Conservation (phyloP, 2,888 invertebrate genomes). For the Aethes cnicana region DNA sequence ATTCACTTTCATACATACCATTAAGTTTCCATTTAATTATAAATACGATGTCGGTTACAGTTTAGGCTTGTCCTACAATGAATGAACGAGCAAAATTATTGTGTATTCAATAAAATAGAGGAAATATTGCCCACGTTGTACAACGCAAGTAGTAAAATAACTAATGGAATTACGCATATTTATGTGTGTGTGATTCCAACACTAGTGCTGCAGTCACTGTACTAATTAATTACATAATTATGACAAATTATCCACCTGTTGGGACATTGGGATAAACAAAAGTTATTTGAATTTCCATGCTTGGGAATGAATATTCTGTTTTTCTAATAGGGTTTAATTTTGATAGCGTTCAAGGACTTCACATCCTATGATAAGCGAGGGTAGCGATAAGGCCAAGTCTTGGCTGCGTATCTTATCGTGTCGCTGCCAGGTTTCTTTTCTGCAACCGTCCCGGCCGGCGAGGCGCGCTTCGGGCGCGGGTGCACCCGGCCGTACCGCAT, state of each 20-base stretch:
- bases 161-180: no score
- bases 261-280: no score
- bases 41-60: no score
- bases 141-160: no score
- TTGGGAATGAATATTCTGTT: not conserved
- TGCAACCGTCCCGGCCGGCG: constrained; percentile 49
- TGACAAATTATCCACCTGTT: no score
- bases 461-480: constrained; percentile 46
- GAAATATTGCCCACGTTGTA: no score
- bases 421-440: constrained; percentile 61
- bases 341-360: not conserved
- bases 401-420: constrained; percentile 63
- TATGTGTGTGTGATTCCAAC: no score
- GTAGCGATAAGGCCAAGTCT: constrained; percentile 47
- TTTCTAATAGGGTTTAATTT: not conserved
- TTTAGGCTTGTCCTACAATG: no score
- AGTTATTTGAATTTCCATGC: not conserved
- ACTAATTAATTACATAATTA: no score
- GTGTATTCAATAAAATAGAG: no score
- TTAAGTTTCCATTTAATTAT: not conserved
- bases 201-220: no score
- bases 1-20: not conserved
- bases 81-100: no score
- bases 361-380: constrained; percentile 13
- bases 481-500: constrained; percentile 41